phyloP scores from a whole-genome alignment of 1,140 invertebrate genomes.

The Bombus pyrosoma region DNA sequence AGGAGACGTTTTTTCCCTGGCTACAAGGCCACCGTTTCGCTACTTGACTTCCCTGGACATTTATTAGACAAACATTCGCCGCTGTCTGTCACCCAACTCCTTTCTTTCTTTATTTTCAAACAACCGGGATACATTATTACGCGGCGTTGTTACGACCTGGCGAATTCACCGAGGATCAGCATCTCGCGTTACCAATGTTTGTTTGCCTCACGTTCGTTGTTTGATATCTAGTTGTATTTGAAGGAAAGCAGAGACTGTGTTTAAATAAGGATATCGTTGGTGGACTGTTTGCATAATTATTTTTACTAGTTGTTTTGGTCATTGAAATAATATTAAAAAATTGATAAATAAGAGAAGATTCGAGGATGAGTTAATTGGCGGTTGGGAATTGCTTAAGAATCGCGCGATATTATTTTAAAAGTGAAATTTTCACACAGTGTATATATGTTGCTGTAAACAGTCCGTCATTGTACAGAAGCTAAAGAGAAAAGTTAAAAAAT shows the following conservation, averaged over 20 bases:
- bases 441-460: too few species aligned
- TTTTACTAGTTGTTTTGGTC: background rate
- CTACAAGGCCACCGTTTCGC: slow-evolving; percentile 16
- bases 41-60: slow-evolving; percentile 60
- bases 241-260: background rate
- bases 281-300: background rate
- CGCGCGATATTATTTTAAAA: too few species aligned
- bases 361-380: background rate
- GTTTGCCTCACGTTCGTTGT: background rate
- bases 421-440: too few species aligned
- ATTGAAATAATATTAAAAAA: background rate
- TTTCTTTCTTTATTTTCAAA: background rate
- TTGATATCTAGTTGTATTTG: background rate
- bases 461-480: too few species aligned
- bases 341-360: background rate
- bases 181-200: slow-evolving; percentile 10
- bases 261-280: background rate
- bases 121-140: background rate
- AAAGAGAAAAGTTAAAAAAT: too few species aligned
- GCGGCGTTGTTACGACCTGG: background rate
- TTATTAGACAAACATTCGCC: slow-evolving; percentile 72
- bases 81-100: background rate
- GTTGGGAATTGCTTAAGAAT: too few species aligned
- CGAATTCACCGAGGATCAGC: background rate
- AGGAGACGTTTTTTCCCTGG: slow-evolving; percentile 40